Percentiles rank a stretch among this genome's conserved stretches.
Conservation (phyloP, 35 echinoderm and acorn worm genomes). For the Nesometra sesokonis region DNA sequence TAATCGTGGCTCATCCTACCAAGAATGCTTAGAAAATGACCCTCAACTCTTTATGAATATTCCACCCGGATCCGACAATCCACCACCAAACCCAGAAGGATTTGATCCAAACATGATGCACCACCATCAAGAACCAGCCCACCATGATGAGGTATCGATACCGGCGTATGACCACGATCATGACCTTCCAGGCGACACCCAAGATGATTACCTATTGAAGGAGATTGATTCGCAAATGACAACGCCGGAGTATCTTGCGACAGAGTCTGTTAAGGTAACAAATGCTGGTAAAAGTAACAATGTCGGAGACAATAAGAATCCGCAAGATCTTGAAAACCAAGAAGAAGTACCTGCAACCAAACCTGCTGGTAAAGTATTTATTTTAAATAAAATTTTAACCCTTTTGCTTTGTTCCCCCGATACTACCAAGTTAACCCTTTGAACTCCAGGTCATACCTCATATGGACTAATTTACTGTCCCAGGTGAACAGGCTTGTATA, state of each 20-base stretch:
- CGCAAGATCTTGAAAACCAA: neutral
- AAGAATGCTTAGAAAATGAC: conserved; percentile 17
- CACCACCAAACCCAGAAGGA: conserved; percentile 2
- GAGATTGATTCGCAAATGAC: neutral
- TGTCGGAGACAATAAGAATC: neutral
- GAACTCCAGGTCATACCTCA: too few relatives aligned
- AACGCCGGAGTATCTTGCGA: neutral
- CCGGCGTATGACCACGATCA: neutral
- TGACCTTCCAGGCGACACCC: neutral
- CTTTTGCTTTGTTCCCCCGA: too few relatives aligned
- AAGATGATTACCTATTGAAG: neutral
- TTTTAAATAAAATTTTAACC: too few relatives aligned
- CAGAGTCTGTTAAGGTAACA: neutral
- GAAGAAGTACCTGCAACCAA: too few relatives aligned
- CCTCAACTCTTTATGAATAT: conserved; percentile 15
- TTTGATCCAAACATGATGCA: too few relatives aligned
- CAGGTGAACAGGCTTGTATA: too few relatives aligned
- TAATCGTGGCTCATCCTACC: conserved; percentile 14
- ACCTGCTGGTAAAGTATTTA: too few relatives aligned
- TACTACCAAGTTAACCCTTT: too few relatives aligned
- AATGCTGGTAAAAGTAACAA: neutral
- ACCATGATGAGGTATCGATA: neutral
- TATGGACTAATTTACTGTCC: too few relatives aligned
- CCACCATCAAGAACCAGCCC: neutral
- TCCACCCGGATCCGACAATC: conserved; percentile 21